These are phyloP conservation scores for Lepidonotus clava DNA, from an alignment of 2,888 invertebrate genomes.

Conservation along the genomic window DNA sequence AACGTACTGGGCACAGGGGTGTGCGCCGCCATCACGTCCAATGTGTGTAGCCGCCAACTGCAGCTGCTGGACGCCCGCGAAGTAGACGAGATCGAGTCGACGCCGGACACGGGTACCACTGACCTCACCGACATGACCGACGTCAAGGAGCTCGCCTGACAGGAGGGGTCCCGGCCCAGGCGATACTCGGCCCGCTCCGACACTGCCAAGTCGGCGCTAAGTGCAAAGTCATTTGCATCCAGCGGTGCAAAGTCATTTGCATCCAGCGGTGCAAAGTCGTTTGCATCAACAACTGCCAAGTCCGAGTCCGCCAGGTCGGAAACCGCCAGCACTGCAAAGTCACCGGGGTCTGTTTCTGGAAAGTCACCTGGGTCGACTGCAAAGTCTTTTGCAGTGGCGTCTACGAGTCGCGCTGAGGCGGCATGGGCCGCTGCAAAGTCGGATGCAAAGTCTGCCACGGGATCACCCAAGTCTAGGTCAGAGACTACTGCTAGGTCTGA, in stretches of 20 bases:
- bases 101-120: slow-evolving; percentile 34
- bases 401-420: too few species aligned
- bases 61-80: slow-evolving; percentile 38
- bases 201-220: too few species aligned
- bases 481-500: too few species aligned
- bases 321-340: neutral
- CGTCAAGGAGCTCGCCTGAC: slow-evolving; percentile 38
- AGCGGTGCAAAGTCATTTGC: too few species aligned
- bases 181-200: neutral
- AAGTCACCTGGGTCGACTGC: too few species aligned
- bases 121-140: slow-evolving; percentile 45
- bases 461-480: too few species aligned
- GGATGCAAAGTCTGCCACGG: too few species aligned
- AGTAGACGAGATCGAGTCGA: slow-evolving; percentile 48
- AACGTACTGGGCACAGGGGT: slow-evolving; percentile 19
- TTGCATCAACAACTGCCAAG: too few species aligned
- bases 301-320: neutral
- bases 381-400: too few species aligned
- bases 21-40: slow-evolving; percentile 27
- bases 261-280: too few species aligned
- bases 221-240: too few species aligned
- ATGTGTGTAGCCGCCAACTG: slow-evolving; percentile 40
- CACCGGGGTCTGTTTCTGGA: slow-evolving; percentile 17
- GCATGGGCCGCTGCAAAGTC: too few species aligned
- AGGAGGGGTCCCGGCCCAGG: neutral